Evolutionary conservation across 2,113 vertebrate genomes (phyloP), one percentile per base, ranked within the genome.

Genomic region (Etia nguti): DNA sequence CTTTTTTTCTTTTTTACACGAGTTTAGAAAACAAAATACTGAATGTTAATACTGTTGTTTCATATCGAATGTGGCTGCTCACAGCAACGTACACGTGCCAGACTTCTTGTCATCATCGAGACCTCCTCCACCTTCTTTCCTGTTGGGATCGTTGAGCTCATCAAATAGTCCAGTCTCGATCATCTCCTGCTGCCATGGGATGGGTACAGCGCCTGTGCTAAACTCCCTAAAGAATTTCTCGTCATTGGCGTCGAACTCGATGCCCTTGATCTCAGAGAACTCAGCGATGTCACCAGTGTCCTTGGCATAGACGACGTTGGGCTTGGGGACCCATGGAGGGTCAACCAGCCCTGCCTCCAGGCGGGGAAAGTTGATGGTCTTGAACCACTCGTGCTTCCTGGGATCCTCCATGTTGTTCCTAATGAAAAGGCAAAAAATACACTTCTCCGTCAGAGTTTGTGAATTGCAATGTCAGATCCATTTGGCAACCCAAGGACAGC

Each of bases 301-400:
- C 94, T 98, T 98, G 92, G 97, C 98, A 83, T 99, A 99, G 90
- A 99, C 97, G 18, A 98, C 97, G 1, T 96, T 97, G 84, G 98
- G 97, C 89, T 98, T 97, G 90, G 98, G 98, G 85, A 96, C 95
- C 96, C 98, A 98, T 0, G 97, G 97, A 10, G 98, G 97, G 2
- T 97, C 95, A 8, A 98, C 54, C 36, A 98, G 95, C 38, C 97
- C 97, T 2, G 98, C 98, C 92, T 99, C 98, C 93, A 99, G 95
- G 82, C 97, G 95, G 38, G 97, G 95, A 87, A 99, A 99, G 94
- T 98, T 97, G 92, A 99, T 97, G 2, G 88, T 89, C 92, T 97
- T 98, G 95, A 99, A 98, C 97, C 98, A 99, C 48, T 82, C 83
- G 0, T 98, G 97, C 88, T 98, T 98, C 90, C 97, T 97, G 75